Evolutionary conservation across 2,113 vertebrate genomes (phyloP).

Genomic region (Elaphurus davidianus): DNA sequence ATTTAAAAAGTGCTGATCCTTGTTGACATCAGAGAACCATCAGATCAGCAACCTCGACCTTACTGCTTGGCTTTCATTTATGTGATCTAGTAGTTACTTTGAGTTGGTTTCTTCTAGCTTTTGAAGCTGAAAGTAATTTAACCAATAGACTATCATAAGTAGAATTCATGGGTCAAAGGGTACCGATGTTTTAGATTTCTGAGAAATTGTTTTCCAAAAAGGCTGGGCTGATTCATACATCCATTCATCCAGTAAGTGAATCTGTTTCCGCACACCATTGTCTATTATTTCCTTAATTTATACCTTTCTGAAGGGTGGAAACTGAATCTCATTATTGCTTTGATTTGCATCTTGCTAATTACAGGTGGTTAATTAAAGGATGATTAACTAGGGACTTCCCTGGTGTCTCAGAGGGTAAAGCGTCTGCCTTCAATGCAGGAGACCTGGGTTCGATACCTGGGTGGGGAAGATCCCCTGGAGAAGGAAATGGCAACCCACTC

Average conservation of each 20-base stretch:
- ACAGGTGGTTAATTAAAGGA: not conserved
- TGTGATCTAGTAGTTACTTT: not conserved
- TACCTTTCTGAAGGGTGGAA: not conserved
- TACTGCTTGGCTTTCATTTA: not conserved
- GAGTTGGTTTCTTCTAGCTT: not conserved
- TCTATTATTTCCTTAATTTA: not conserved
- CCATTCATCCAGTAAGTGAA: not conserved
- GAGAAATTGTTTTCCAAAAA: not conserved
- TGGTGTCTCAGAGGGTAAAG: too few relatives aligned
- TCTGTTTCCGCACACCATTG: not conserved
- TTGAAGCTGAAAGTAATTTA: not conserved
- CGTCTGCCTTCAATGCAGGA: too few relatives aligned
- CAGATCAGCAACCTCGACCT: not conserved
- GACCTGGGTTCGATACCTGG: too few relatives aligned
- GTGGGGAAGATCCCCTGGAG: too few relatives aligned
- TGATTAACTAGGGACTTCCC: not conserved
- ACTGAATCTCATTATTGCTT: not conserved
- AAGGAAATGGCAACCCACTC: too few relatives aligned
- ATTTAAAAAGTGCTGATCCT: not conserved
- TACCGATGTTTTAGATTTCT: not conserved
- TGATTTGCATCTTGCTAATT: slow-evolving; percentile 44
- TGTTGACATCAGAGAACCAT: not conserved
- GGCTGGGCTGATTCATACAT: not conserved
- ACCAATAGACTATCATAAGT: not conserved
- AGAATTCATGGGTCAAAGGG: not conserved